These are phyloP conservation scores for Peromyscus nudipes DNA, from an alignment of 2,797 vertebrate species.

Conservation along the genomic window DNA sequence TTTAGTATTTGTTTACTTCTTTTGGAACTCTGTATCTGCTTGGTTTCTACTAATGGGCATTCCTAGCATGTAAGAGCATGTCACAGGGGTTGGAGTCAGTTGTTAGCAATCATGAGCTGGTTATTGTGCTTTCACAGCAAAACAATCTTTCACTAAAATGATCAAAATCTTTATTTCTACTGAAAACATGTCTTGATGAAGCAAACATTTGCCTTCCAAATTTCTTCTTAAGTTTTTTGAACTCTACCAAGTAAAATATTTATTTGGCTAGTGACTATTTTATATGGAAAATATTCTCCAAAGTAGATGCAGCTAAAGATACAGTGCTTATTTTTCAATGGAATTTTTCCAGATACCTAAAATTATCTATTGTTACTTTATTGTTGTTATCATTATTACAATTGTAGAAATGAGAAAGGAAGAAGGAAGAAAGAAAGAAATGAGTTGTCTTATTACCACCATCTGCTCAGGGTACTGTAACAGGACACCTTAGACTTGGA, in stretches of 20 bases:
- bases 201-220: conserved; percentile 59
- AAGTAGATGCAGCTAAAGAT: conserved; percentile 27
- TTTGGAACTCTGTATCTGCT: neutral
- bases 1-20: conserved; percentile 55
- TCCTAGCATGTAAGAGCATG: neutral
- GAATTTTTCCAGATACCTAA: conserved; percentile 34
- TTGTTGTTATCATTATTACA: neutral
- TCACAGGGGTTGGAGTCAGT: neutral
- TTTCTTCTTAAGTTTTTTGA: conserved; percentile 39
- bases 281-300: conserved; percentile 61
- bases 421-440: neutral
- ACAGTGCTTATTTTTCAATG: conserved; percentile 27
- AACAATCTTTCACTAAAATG: conserved; percentile 3
- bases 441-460: neutral
- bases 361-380: neutral
- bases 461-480: neutral
- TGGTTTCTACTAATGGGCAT: neutral
- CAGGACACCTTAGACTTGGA: neutral
- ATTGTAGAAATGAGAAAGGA: neutral
- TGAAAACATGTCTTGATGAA: conserved; percentile 55
- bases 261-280: conserved; percentile 53
- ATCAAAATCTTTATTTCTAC: conserved; percentile 61
- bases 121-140: neutral
- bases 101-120: neutral
- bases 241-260: conserved; percentile 61